phyloP scores from a whole-genome alignment of 2,888 invertebrate species.

The Corbicula japonica region DNA sequence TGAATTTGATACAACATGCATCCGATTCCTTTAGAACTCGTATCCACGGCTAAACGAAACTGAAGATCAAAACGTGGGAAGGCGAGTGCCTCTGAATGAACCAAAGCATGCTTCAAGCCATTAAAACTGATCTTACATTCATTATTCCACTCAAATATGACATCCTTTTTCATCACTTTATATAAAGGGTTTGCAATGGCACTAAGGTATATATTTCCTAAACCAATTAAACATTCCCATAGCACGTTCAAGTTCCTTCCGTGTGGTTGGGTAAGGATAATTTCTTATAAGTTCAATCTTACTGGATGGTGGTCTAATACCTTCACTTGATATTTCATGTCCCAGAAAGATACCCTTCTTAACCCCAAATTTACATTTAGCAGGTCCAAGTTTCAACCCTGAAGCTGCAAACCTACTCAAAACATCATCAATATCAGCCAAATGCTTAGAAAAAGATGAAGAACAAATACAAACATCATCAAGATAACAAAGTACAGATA shows the following conservation, averaged over 20 bases:
- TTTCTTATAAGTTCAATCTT: slow-evolving; percentile 23
- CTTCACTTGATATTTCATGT: slow-evolving; percentile 43
- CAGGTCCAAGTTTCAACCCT: slow-evolving; percentile 49
- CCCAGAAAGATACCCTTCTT: slow-evolving; percentile 38
- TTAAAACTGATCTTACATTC: slow-evolving; percentile 17
- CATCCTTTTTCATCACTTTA: slow-evolving; percentile 27
- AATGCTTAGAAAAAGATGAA: slow-evolving; percentile 36
- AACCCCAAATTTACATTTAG: no score
- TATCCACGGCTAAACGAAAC: slow-evolving; percentile 44
- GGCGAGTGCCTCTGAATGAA: slow-evolving; percentile 33
- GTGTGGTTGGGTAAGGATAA: slow-evolving; percentile 18
- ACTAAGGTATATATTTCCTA: slow-evolving; percentile 30
- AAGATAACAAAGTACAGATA: slow-evolving; percentile 52
- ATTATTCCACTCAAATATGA: slow-evolving; percentile 21
- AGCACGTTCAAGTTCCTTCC: slow-evolving; percentile 42
- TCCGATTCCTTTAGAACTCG: slow-evolving; percentile 53
- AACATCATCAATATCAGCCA: slow-evolving; percentile 38
- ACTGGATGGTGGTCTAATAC: slow-evolving; percentile 31
- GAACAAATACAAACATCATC: slow-evolving; percentile 58
- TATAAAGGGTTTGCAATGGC: slow-evolving; percentile 25
- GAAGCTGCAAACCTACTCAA: slow-evolving; percentile 25
- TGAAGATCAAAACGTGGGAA: slow-evolving; percentile 36
- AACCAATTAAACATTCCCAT: slow-evolving; percentile 49
- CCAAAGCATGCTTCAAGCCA: slow-evolving; percentile 10
- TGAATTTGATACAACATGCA: slow-evolving; percentile 64